These are phyloP conservation scores for Coenonympha arcania DNA, from an alignment of 2,888 invertebrate species.

Conservation along the genomic window DNA sequence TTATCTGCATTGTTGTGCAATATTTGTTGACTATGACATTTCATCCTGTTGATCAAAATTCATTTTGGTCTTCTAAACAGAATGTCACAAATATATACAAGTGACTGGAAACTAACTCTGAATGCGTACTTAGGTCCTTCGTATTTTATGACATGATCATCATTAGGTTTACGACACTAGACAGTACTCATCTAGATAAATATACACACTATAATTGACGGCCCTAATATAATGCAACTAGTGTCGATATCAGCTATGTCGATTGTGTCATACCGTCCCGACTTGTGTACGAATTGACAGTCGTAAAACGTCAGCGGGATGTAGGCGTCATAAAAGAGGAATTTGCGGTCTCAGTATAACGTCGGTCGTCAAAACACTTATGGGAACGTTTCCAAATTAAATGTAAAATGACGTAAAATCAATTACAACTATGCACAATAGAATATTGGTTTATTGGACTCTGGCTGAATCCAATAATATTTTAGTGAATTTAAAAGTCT, in stretches of 20 bases:
- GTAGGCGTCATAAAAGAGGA: slow-evolving; percentile 17
- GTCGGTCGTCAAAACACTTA: slow-evolving; percentile 10
- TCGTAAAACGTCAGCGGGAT: slow-evolving; percentile 22
- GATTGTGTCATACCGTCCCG: background rate
- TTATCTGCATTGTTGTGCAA: no score
- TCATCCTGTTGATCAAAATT: no score
- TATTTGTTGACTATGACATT: no score
- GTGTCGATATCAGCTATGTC: slow-evolving; percentile 6
- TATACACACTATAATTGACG: slow-evolving; percentile 10
- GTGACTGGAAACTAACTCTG: no score
- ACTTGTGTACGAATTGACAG: slow-evolving; percentile 17
- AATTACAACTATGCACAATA: background rate
- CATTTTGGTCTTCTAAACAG: no score
- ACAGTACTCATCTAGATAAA: slow-evolving; percentile 6
- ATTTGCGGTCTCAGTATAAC: slow-evolving; percentile 8
- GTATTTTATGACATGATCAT: slow-evolving; percentile 7
- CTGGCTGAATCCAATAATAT: no score
- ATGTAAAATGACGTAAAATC: background rate
- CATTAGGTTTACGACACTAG: slow-evolving; percentile 16
- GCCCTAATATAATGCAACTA: slow-evolving; percentile 12
- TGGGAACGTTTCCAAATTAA: slow-evolving; percentile 2
- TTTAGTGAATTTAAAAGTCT: background rate
- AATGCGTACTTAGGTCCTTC: background rate
- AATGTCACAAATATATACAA: no score
- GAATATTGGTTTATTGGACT: no score